phyloP scores from a whole-genome alignment of 2,113 vertebrate genomes.

The Panthera uncia region DNA sequence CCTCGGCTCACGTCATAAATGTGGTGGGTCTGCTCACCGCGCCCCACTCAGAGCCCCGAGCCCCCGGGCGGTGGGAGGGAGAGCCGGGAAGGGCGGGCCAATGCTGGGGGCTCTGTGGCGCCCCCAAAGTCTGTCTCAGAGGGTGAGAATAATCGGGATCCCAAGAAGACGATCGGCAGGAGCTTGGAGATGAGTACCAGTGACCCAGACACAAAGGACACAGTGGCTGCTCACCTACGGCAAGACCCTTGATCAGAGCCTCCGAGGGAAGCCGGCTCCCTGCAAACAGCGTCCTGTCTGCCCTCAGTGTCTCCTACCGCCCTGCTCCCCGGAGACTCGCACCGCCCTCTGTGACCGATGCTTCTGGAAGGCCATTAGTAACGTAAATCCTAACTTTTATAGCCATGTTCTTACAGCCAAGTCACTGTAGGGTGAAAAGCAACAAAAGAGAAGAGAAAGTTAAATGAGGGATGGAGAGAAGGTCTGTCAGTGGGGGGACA shows the following conservation, averaged over 20 bases:
- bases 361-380: accelerated
- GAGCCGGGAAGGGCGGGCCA: accelerated
- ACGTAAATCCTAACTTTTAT: accelerated
- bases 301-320: background rate
- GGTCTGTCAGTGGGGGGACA: accelerated
- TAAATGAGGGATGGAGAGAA: accelerated
- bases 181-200: too few relatives aligned
- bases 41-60: accelerated
- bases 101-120: accelerated
- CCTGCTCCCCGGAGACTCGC: background rate
- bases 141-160: background rate
- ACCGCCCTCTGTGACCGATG: background rate
- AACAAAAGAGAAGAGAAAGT: background rate
- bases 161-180: background rate
- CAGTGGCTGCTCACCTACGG: accelerated
- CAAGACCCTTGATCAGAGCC: background rate
- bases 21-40: accelerated
- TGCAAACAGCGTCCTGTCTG: accelerated
- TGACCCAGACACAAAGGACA: background rate
- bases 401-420: accelerated
- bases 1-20: background rate
- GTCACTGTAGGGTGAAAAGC: background rate
- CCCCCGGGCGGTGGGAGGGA: accelerated
- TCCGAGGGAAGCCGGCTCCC: accelerated
- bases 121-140: too few relatives aligned